Conservation (phyloP, 2,797 vertebrate species). For the Pogoniulus pusillus region DNA sequence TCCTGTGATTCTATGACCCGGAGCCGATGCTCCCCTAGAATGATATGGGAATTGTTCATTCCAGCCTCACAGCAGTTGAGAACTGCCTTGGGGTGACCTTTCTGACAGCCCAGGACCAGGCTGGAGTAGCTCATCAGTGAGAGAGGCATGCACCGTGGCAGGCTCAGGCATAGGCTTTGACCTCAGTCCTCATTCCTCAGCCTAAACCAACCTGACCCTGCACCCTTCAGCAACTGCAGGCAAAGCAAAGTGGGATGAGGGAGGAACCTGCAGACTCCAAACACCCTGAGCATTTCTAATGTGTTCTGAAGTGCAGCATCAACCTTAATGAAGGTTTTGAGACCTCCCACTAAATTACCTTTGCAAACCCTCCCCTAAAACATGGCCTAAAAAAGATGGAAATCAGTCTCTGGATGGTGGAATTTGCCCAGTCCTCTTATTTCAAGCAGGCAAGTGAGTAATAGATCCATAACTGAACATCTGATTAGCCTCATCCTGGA, state of each 20-base stretch:
- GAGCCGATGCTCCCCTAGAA: not conserved
- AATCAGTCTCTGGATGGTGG: constrained; percentile 1
- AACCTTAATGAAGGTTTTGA: not conserved
- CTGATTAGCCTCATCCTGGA: constrained; percentile 82
- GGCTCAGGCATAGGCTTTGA: not conserved
- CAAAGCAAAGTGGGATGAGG: not conserved
- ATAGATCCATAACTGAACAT: constrained; percentile 80
- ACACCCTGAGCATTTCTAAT: not conserved
- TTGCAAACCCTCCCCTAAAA: not conserved
- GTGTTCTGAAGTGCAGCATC: not conserved
- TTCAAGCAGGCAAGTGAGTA: constrained; percentile 72
- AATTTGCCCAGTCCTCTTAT: not conserved
- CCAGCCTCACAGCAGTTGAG: fast-evolving
- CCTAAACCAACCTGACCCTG: fast-evolving
- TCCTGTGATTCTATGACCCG: not conserved
- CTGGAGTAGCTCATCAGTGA: not conserved
- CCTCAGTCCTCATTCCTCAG: not conserved
- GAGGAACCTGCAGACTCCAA: not conserved
- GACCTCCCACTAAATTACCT: not conserved
- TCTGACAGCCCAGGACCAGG: not conserved
- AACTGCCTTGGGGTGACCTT: fast-evolving
- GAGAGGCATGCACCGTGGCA: fast-evolving
- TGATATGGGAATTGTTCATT: fast-evolving
- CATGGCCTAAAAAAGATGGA: not conserved
- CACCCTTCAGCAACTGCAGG: not conserved